Percentiles rank a stretch among this genome's conserved stretches.
Evolutionary conservation across 2,888 invertebrate species (phyloP).

Genomic region (Drosophila trichaetosa): DNA sequence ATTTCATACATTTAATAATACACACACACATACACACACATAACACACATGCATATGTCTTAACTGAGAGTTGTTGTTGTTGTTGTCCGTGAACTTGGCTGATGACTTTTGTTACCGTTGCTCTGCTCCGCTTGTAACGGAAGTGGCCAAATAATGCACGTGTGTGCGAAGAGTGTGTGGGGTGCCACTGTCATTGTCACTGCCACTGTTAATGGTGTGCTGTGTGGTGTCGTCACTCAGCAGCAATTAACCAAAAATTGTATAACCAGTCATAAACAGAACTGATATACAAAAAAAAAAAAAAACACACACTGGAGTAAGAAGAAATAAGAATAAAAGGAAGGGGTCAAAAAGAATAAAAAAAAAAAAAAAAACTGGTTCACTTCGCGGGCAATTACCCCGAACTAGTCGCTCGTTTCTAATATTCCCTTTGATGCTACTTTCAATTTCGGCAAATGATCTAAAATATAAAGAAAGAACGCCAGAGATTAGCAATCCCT

Average conservation of each 20-base stretch:
- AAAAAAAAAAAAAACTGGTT: constrained; percentile 20
- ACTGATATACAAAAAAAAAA: constrained; percentile 7
- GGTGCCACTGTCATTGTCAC: constrained; percentile 76
- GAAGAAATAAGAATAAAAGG: background rate
- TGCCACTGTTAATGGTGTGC: constrained; percentile 6
- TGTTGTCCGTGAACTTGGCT: constrained; percentile 78
- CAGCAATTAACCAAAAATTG: constrained; percentile 41
- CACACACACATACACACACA: constrained; percentile 20
- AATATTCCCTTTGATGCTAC: constrained; percentile 6
- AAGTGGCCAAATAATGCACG: constrained; percentile 48
- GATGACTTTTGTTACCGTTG: constrained; percentile 67
- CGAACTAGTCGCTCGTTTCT: constrained; percentile 3
- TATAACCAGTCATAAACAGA: constrained; percentile 56
- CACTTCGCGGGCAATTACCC: constrained; percentile 5
- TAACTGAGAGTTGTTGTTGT: constrained; percentile 2
- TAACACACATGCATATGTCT: constrained; percentile 4
- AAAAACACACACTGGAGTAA: constrained; percentile 13
- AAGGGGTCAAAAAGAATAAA: constrained; percentile 12
- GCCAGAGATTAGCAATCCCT: background rate
- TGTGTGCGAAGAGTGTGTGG: constrained; percentile 23
- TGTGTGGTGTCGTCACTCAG: constrained; percentile 41
- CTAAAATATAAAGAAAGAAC: background rate
- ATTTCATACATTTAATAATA: constrained; percentile 69
- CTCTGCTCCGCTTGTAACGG: constrained; percentile 61
- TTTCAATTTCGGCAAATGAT: constrained; percentile 21